Conservation (phyloP, 2,113 vertebrate species). For the Irena cyanogastra region DNA sequence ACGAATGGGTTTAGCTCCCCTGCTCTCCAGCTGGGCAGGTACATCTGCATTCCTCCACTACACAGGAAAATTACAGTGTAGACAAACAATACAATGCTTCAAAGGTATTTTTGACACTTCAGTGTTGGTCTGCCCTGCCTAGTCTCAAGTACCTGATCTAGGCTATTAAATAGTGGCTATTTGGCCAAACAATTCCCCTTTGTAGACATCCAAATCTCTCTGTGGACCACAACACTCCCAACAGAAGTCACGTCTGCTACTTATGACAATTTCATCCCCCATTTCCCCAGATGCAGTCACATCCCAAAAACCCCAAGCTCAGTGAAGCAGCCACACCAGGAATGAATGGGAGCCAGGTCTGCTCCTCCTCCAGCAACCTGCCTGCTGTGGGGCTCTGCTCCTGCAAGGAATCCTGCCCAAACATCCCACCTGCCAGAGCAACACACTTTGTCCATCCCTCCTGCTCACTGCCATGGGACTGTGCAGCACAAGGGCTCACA, state of each 20-base stretch:
- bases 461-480: not conserved
- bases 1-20: not conserved
- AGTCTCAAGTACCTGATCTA: not conserved
- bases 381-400: not conserved
- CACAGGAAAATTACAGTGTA: not conserved
- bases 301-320: not conserved
- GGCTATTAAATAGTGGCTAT: not conserved
- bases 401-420: not conserved
- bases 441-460: fast-evolving
- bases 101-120: not conserved
- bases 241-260: fast-evolving
- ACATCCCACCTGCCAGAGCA: not conserved
- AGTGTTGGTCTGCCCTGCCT: not conserved
- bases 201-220: not conserved
- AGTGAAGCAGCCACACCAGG: not conserved
- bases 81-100: not conserved
- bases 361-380: not conserved
- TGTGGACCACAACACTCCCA: not conserved
- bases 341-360: not conserved
- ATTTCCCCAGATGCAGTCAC: not conserved
- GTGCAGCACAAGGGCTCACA: not conserved
- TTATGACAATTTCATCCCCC: not conserved
- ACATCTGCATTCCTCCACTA: not conserved
- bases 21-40: not conserved
- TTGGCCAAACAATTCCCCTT: not conserved